phyloP scores from a whole-genome alignment of 2,797 vertebrate species.

The Caiman crocodilus region DNA sequence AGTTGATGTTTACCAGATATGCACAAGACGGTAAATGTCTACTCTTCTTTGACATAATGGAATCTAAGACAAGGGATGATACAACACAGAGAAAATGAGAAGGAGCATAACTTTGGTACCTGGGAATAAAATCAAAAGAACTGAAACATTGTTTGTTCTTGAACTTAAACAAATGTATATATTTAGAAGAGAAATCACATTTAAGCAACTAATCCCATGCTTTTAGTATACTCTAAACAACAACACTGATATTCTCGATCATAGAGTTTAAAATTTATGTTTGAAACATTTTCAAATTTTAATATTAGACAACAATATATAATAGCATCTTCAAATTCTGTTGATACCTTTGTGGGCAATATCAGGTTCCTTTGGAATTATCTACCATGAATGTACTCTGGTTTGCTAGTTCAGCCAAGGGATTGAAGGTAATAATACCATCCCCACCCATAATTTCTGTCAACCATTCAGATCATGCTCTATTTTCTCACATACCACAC shows the following conservation, averaged over 20 bases:
- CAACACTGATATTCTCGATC: not conserved
- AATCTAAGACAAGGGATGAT: not conserved
- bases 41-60: not conserved
- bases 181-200: not conserved
- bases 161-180: not conserved
- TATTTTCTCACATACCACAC: too few species aligned
- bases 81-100: not conserved
- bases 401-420: too few species aligned
- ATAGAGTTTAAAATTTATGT: not conserved
- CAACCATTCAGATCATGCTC: too few species aligned
- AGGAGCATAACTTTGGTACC: too few species aligned
- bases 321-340: not conserved
- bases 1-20: not conserved
- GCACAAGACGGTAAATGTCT: not conserved
- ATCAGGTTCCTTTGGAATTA: too few species aligned
- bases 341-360: not conserved
- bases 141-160: too few species aligned
- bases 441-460: too few species aligned
- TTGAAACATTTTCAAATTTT: not conserved
- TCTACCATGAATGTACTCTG: too few species aligned
- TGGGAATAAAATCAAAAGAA: too few species aligned
- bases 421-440: too few species aligned
- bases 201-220: not conserved
- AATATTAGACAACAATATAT: not conserved
- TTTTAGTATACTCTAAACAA: not conserved